Evolutionary conservation across 2,888 invertebrate genomes (phyloP).

Genomic region (Eurytoma adleriae): DNA sequence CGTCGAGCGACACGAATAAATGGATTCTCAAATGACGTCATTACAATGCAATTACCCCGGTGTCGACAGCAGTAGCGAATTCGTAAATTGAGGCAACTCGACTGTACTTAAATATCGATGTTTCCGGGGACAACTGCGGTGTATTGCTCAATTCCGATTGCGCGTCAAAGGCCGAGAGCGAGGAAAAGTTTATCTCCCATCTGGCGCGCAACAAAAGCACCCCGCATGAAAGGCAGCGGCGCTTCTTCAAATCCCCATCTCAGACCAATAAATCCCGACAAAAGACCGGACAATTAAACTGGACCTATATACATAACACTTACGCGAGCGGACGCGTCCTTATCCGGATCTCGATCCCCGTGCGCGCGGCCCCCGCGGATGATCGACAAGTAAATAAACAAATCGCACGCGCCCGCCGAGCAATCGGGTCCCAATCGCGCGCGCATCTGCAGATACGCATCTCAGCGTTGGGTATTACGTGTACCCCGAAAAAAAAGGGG

Average conservation of each 20-base stretch:
- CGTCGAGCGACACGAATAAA: too few relatives aligned
- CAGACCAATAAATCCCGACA: conserved; percentile 5
- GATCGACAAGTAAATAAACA: conserved; percentile 31
- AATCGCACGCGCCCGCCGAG: conserved; percentile 17
- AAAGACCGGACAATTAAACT: neutral
- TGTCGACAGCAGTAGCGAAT: too few relatives aligned
- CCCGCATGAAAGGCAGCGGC: neutral
- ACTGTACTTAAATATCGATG: too few relatives aligned
- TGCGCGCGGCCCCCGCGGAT: neutral
- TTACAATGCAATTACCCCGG: too few relatives aligned
- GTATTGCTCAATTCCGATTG: neutral
- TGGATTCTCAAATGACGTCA: too few relatives aligned
- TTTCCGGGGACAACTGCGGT: neutral
- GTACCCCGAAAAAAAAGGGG: too few relatives aligned
- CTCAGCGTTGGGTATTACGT: neutral
- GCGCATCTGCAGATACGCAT: neutral
- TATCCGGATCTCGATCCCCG: neutral
- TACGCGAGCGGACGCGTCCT: neutral
- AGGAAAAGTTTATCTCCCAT: neutral
- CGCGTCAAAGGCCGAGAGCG: neutral
- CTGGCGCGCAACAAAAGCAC: neutral
- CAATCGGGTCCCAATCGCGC: neutral
- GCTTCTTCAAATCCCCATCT: neutral
- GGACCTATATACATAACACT: neutral
- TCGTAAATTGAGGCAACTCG: too few relatives aligned